Conservation (phyloP, 2,797 vertebrate species). For the Neoniphon sammara region DNA sequence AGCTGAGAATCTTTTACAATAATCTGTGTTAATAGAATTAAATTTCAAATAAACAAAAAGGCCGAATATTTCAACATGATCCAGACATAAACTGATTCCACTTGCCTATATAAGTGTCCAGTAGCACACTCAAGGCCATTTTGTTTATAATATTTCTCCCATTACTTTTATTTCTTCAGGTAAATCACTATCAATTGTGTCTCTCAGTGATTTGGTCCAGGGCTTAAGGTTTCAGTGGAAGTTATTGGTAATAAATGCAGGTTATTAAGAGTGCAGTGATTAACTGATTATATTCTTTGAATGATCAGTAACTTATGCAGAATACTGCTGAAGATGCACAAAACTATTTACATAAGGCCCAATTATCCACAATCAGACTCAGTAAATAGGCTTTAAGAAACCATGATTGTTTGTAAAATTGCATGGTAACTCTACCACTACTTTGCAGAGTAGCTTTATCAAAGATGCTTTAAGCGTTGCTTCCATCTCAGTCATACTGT, state of each 20-base stretch:
- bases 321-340: constrained; percentile 22
- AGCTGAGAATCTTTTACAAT: not conserved
- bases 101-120: not conserved
- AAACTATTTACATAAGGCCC: constrained; percentile 42
- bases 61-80: not conserved
- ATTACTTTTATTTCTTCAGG: constrained; percentile 2
- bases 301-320: not conserved
- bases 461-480: constrained; percentile 6
- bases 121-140: not conserved
- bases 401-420: constrained; percentile 19
- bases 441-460: not conserved
- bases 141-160: constrained; percentile 9
- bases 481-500: constrained; percentile 17
- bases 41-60: not conserved
- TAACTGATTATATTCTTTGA: constrained; percentile 3
- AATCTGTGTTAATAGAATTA: not conserved
- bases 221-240: not conserved
- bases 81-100: not conserved
- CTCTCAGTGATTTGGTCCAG: constrained; percentile 2
- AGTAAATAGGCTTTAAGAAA: constrained; percentile 24
- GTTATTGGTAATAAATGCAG: constrained; percentile 10
- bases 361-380: not conserved
- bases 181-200: not conserved
- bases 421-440: constrained; percentile 4
- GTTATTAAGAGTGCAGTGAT: constrained; percentile 1